Evolutionary conservation across 2,797 vertebrate species (phyloP), one percentile per base, ranked within the genome.

Genomic region (Falco rusticolus): DNA sequence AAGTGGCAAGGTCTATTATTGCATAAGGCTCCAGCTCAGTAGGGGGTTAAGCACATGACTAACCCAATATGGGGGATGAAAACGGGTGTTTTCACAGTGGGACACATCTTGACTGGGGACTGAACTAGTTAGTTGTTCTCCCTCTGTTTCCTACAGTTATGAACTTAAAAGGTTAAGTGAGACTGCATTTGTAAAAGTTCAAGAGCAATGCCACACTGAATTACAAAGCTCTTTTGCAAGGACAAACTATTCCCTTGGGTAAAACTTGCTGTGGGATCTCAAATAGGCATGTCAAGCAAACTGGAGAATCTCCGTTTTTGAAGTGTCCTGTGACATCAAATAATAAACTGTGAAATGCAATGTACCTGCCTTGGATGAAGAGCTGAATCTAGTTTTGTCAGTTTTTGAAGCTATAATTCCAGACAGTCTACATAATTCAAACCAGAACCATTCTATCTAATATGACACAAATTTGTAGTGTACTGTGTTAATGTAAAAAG

Each of bases 401-500:
- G 7, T 48, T 92, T 95, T 78, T 3, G 3, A 86, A 78, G 63
- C 79, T 93, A 0, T 69, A 61, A 54, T 94, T 94, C 69, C 57
- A 63, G 34, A 20, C 16, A 59, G 8, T 69, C 59, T 72, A n/a
- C 29, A 10, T 81, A 78, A 86, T 91, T 91, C 57, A 93, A 69
- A 79, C 45, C 57, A 86, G 72, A 81, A 64, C 69, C 26, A 11
- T 96, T 81, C 47, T 85, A 22, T 86, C 81, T 70, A 60, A 68
- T 24, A 17, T 43, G 54, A 88, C 83, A 86, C 45, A 76, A 56
- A 93, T 86, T 88, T 78, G 48, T 54, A 61, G 47, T 60, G 34
- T 81, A 66, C 29, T 41, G 17, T 68, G 48, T 88, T 94, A 88
- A 72, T 81, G 25, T 87, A 88, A 63, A 79, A 91, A 94, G 43